Evolutionary conservation across 2,888 invertebrate species (phyloP), one percentile per base, ranked within the genome.

Genomic region (Sepioteuthis lessoniana): DNA sequence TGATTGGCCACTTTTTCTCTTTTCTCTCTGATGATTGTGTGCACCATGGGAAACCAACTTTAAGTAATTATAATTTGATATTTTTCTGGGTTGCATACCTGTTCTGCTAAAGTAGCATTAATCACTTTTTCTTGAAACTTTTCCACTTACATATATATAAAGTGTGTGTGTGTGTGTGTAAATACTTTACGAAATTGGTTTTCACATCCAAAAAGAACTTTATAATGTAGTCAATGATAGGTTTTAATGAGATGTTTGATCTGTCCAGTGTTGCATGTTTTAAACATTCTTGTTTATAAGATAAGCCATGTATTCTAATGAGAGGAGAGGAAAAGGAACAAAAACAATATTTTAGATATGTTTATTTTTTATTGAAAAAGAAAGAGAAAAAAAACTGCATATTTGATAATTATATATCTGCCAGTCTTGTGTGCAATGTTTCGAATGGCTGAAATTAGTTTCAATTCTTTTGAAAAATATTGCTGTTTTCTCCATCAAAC

Each of bases 231-330:
- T n/a, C n/a, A n/a, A 76, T 76, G n/a, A 76, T n/a, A 76, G 76
- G 76, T n/a, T 76, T 76, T 76, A 76, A 76, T n/a, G n/a, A 76
- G 76, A 76, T 76, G 76, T 76, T 76, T 76, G 76, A 76, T 76
- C 76, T 76, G n/a, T n/a, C n/a, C 10, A 76, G 31, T 76, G n/a
- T 76, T 76, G 76, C 76, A 76, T n/a, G n/a, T n/a, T 76, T 76
- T n/a, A 76, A 76, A n/a, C 76, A 76, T 76, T 76, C n/a, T 76
- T n/a, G n/a, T n/a, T n/a, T 76, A 76, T 76, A n/a, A 76, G 76
- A 76, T 76, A 76, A 76, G 76, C n/a, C 76, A n/a, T 10, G n/a
- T 16, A 76, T n/a, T 76, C 76, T 76, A 76, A 76, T 76, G 76
- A 76, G n/a, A n/a, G n/a, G n/a, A 55, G 25, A 55, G 50, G 42